Evolutionary conservation across 2,797 vertebrate species (phyloP), one percentile per base, ranked within the genome.

Genomic region (Astyanax mexicanus): DNA sequence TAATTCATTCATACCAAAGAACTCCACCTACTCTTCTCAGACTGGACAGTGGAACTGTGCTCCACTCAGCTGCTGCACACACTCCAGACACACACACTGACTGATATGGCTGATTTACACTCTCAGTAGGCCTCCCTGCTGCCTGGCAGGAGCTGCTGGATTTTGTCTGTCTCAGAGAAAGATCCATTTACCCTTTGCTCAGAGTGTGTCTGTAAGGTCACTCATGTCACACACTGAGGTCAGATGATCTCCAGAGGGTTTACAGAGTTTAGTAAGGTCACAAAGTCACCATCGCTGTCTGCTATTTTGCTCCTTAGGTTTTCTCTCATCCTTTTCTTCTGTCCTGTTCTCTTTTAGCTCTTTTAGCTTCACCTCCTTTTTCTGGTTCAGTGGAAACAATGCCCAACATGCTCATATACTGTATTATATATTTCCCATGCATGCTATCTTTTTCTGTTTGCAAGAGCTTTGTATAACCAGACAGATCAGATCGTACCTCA

Each of bases 31-130:
- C 7, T 13, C 23, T 45, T 6, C 21, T 65, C 29, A 1, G 61
- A 2, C 12, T 8, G 3, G 51, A 58, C 23, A 27, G 19, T 25
- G 19, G 13, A 65, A 57, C 44, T 17, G 6, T 54, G 27, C 47
- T 62, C 19, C 7, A 13, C 51, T 32, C 61, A 21, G 40, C n/a
- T 65, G 42, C 44, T 44, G 42, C 69, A 79, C 64, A n/a, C 78
- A 80, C 54, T 49, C 15, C 61, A 81, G 76, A 80, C 82, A 64
- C 45, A 64, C 45, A 45, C 49, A 55, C 52, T 15, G 51, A 51
- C 19, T 51, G 40, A 44, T 44, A 12, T 61, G 6, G 47, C 60
- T 60, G 42, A 42, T 67, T 79, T 61, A 51, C 64, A 51, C 32
- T 35, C 49, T 25, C 27, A 55, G 10, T 49, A 51, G 51, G 37